Evolutionary conservation across 1,140 invertebrate genomes (phyloP).

Genomic region (Chelonus insularis): DNA sequence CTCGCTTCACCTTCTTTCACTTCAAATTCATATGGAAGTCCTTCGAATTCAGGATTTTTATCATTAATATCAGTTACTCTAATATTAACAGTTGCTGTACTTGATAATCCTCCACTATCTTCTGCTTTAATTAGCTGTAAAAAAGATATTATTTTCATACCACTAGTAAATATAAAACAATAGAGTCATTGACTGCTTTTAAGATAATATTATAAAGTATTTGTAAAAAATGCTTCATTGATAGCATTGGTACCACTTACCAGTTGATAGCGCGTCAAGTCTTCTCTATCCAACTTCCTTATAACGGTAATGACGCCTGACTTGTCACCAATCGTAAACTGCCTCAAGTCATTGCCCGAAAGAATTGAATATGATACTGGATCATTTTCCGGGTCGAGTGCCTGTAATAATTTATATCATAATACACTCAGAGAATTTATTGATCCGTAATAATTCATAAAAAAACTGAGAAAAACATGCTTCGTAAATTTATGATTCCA

Average conservation of each 20-base stretch:
- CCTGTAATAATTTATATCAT: slow-evolving; percentile 60
- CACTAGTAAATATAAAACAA: not conserved
- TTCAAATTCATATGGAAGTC: slow-evolving; percentile 75
- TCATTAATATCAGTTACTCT: slow-evolving; percentile 90
- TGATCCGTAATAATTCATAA: no score
- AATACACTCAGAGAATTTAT: not conserved
- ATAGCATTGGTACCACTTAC: slow-evolving; percentile 57
- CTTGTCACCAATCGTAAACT: slow-evolving; percentile 81
- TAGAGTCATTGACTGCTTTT: not conserved
- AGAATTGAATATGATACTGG: slow-evolving; percentile 81
- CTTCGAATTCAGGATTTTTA: slow-evolving; percentile 82
- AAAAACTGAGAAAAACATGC: no score
- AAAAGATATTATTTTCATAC: not conserved
- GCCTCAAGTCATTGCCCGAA: slow-evolving; percentile 81
- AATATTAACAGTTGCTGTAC: slow-evolving; percentile 82
- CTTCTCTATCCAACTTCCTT: slow-evolving; percentile 81
- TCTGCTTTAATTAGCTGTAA: slow-evolving; percentile 79
- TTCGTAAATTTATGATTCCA: slow-evolving; percentile 6
- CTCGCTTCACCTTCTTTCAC: slow-evolving; percentile 78
- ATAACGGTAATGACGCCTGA: slow-evolving; percentile 83
- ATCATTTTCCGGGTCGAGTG: slow-evolving; percentile 86
- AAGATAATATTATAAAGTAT: not conserved
- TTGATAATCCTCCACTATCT: slow-evolving; percentile 80
- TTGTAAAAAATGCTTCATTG: slow-evolving; percentile 22
- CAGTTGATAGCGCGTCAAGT: slow-evolving; percentile 81